These are phyloP conservation scores for Eulemur rufifrons DNA, from an alignment of 2,113 vertebrate species.

Conservation along the genomic window DNA sequence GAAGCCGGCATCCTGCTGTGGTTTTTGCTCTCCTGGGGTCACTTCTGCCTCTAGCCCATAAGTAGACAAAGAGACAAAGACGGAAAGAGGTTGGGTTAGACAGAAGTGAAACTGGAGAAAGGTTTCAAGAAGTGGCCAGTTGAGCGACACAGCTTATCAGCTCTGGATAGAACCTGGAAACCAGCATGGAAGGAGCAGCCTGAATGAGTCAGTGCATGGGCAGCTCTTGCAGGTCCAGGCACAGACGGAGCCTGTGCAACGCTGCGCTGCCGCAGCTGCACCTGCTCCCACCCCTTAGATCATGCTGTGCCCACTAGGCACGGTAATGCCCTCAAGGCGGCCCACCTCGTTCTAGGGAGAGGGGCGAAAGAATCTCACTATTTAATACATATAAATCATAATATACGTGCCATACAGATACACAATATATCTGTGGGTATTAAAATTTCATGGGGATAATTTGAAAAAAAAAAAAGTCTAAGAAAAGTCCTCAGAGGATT, in stretches of 20 bases:
- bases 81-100: neutral
- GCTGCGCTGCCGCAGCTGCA: accelerated
- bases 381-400: neutral
- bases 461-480: neutral
- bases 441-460: neutral
- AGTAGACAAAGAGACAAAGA: neutral
- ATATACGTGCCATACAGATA: no score
- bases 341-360: neutral
- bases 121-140: neutral
- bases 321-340: neutral
- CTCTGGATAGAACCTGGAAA: neutral
- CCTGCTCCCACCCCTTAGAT: accelerated
- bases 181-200: no score
- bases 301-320: neutral
- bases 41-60: neutral
- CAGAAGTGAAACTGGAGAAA: neutral
- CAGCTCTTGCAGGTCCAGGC: accelerated
- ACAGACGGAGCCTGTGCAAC: accelerated
- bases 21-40: neutral
- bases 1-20: neutral
- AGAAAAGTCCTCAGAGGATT: neutral
- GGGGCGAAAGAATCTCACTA: neutral
- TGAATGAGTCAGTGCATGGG: accelerated
- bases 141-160: neutral
- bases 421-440: accelerated